Evolutionary conservation across 2,113 vertebrate species (phyloP), one percentile per base, ranked within the genome.

Genomic region (Thinocorus orbignyianus): DNA sequence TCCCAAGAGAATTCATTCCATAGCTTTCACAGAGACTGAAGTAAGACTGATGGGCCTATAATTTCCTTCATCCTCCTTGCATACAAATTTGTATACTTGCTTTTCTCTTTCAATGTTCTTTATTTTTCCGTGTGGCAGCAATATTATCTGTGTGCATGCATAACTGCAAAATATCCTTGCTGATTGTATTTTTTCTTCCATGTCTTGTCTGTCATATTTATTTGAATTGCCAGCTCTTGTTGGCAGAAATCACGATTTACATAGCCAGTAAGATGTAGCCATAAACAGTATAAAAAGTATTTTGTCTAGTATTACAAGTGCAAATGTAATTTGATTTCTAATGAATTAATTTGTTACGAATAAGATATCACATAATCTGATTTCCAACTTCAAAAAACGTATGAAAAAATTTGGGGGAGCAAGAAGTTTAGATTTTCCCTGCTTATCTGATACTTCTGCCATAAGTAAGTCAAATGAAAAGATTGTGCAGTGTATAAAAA

Each of bases 351-450:
- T 35, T 78, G 3, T 37, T 81, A 25, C 13, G 62, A 70, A 78
- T 13, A 81, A 65, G 2, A 5, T 54, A 25, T 15, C 25, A 13
- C 9, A 65, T 23, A 77, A 18, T 42, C 80, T 57, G 41, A 51
- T 39, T 46, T 60, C 17, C 26, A 69, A 7, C 17, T 58, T 86
- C 26, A 71, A 89, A 77, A 77, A 80, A 19, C 35, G 79, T 6
- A 64, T 2, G 23, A n/a, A n/a, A n/a, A n/a, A n/a, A n/a, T 51
- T 13, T 2, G 3, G 15, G 9, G 15, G 5, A 2, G 10, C 42
- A 44, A 13, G 6, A 0, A 10, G 33, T 35, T 39, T 31, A 7
- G 31, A 6, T 18, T 88, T 82, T 80, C 13, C 24, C 11, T 41
- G 2, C 5, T 54, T 78, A 31, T 58, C 81, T 41, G 31, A 71